Conservation (phyloP, 2,113 vertebrate species). For the Emydura subglobosa region DNA sequence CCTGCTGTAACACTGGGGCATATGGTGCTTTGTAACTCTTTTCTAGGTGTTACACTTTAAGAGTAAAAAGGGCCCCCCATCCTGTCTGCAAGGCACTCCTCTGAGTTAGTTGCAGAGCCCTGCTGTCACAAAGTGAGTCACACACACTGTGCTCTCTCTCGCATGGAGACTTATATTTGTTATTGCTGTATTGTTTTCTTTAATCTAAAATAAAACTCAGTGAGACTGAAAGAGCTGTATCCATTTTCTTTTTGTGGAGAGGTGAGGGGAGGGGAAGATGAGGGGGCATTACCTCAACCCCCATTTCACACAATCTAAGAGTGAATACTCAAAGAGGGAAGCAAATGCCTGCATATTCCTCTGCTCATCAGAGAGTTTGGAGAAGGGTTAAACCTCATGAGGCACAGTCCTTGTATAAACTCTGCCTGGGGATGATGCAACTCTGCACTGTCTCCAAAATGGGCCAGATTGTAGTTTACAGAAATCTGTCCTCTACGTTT, state of each 20-base stretch:
- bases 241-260: neutral
- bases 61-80: no score
- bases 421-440: neutral
- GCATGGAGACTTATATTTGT: neutral
- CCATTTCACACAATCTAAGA: slow-evolving; percentile 5
- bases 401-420: neutral
- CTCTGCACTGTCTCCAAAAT: neutral
- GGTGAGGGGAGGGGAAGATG: no score
- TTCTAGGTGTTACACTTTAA: no score
- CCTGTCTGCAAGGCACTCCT: no score
- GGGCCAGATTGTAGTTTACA: neutral
- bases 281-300: neutral
- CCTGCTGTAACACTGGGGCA: no score
- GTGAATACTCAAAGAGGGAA: neutral
- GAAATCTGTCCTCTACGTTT: neutral
- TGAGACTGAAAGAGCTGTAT: neutral
- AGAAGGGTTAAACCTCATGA: neutral
- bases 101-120: no score
- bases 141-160: neutral
- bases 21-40: no score
- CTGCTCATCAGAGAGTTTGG: neutral
- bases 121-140: no score
- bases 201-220: neutral
- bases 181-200: neutral
- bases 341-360: rapidly evolving